Base-by-base conservation (phyloP, 1,140 invertebrate species). In the Portunus trituberculatus region DNA sequence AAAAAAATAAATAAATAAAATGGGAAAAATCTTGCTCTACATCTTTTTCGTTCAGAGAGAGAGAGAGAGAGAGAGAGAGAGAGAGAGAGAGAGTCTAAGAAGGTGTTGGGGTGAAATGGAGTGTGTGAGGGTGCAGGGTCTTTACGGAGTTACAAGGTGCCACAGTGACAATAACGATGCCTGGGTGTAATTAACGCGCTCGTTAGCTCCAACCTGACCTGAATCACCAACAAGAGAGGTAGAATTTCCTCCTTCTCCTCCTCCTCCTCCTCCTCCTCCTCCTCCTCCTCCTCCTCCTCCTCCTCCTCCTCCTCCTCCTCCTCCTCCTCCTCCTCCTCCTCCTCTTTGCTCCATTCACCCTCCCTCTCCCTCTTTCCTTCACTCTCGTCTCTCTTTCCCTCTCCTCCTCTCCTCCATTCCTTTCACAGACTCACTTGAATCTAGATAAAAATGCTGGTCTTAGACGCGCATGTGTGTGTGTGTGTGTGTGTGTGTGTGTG, bases 161-260 rank as follows among this genome's bases (percentile, higher is more conserved):
- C 91, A 67, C 84, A 82, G 94, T 76, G 94, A 95, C 94, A 95
- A 95, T 95, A 95, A 93, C 91, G 94, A 93, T 88, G 83, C 91
- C 84, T 67, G 90, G 94, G 88, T 92, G 94, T 95, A 95, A 95
- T 95, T 95, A 93, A 95, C 94, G 94, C 52, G 39, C 91, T 92
- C 94, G 94, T 95, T 95, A 95, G 94, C 59, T 31, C 45, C 94
- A 88, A 83, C 94, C 32, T 92, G 94, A 95, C 91, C 94, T 95
- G 94, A 92, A 95, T 95, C 91, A 88, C 90, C 86, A 95, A 89
- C 76, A 28, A 95, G 52, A 52, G 59, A 29, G n/a, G 20, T 12
- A 67, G n/a, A 20, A 4, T 48, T 82, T 90, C 92, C 86, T 46
- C 86, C 39, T 87, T 16, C 31, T 28, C 48, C 83, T 87, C 45